A percentile compares a stretch with the other conserved stretches of the same genome.
These are phyloP conservation scores for Tribolium castaneum DNA, from an alignment of 1,140 invertebrate genomes.

Conservation along the genomic window DNA sequence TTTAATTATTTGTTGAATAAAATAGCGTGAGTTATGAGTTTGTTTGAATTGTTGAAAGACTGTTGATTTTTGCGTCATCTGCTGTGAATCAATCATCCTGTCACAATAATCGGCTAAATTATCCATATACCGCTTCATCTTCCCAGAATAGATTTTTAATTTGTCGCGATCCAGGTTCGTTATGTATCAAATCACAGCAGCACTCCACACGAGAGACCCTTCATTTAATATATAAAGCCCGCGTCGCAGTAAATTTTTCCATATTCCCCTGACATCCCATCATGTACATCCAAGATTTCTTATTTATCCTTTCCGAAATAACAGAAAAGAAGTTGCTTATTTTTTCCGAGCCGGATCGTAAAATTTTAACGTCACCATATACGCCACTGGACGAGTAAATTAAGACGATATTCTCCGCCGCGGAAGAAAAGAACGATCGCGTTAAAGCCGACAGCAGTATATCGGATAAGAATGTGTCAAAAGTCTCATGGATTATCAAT, in stretches of 20 bases:
- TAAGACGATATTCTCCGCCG: not conserved
- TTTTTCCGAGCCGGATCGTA: not conserved
- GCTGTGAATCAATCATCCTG: conserved; percentile 1
- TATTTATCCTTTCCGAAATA: conserved; percentile 7
- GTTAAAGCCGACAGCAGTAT: not conserved
- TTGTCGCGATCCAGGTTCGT: not conserved
- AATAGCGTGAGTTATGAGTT: not conserved
- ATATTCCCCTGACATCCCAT: conserved; percentile 4
- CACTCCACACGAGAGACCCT: not conserved
- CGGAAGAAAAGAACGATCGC: not conserved
- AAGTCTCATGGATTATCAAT: conserved; percentile 1
- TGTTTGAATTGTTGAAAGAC: conserved; percentile 5
- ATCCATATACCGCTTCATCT: conserved; percentile 7
- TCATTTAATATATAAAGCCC: not conserved
- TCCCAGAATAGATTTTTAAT: conserved; percentile 8
- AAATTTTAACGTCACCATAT: conserved; percentile 15
- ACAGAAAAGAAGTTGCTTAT: not conserved
- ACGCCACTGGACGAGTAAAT: conserved; percentile 13
- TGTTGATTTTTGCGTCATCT: conserved; percentile 5
- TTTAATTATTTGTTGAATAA: not conserved
- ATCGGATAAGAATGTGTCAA: not conserved
- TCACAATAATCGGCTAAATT: conserved; percentile 9
- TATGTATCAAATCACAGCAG: not conserved
- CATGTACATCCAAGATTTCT: conserved; percentile 4
- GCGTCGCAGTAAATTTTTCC: not conserved